A percentile compares a stretch with the other conserved stretches of the same genome.
These are phyloP conservation scores for Subacronicta megacephala DNA, from an alignment of 2,888 invertebrate genomes.

Conservation along the genomic window DNA sequence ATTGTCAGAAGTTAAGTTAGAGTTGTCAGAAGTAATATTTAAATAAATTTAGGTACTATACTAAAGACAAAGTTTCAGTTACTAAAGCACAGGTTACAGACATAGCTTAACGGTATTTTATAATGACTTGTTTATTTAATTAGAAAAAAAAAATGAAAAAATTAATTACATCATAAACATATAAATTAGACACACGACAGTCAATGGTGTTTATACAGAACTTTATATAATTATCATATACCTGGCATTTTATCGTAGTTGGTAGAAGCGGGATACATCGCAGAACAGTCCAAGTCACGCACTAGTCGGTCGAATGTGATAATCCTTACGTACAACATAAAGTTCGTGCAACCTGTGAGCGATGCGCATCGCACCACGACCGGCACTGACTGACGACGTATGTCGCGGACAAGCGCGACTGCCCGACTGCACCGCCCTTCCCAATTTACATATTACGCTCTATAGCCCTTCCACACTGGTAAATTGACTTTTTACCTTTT, in stretches of 20 bases:
- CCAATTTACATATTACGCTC: constrained; percentile 86
- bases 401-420: constrained; percentile 67
- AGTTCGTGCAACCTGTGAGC: constrained; percentile 61
- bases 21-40: too few relatives aligned
- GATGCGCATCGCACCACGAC: constrained; percentile 60
- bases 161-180: neutral
- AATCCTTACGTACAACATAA: constrained; percentile 61
- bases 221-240: constrained; percentile 50
- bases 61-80: too few relatives aligned
- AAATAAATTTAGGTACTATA: too few relatives aligned
- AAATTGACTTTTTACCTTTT: constrained; percentile 89
- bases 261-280: constrained; percentile 85
- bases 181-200: neutral
- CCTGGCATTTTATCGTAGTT: constrained; percentile 80
- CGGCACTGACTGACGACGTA: constrained; percentile 67
- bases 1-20: too few relatives aligned
- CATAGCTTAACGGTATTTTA: too few relatives aligned
- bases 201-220: neutral
- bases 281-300: constrained; percentile 59
- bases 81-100: too few relatives aligned
- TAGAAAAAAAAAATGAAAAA: neutral
- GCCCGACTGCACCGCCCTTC: constrained; percentile 85
- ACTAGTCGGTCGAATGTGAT: constrained; percentile 55
- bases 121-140: too few relatives aligned
- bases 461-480: constrained; percentile 86